Base-by-base conservation (phyloP, 2,888 invertebrate species). In the Volucella inanis region DNA sequence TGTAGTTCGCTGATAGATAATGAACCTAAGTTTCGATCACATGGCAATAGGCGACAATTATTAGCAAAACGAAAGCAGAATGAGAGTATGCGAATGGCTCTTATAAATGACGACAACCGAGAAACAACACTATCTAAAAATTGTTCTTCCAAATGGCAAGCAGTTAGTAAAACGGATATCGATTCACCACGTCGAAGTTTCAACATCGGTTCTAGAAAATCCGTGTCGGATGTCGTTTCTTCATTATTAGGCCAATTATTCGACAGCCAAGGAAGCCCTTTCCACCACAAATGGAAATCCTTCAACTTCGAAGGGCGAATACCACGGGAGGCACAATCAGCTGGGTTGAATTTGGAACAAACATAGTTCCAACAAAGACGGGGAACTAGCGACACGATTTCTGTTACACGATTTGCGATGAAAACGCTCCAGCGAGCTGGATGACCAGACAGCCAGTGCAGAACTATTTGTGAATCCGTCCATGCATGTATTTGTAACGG, bases 381-480 rank as follows among this genome's bases (percentile, higher is more conserved):
- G n/a, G n/a, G n/a, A n/a, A n/a, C n/a, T n/a, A n/a, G n/a, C n/a
- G n/a, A n/a, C n/a, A n/a, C n/a, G n/a, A n/a, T n/a, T n/a, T n/a
- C n/a, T n/a, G n/a, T n/a, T n/a, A n/a, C n/a, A n/a, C n/a, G n/a
- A n/a, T n/a, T n/a, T n/a, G n/a, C n/a, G n/a, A n/a, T n/a, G n/a
- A n/a, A n/a, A n/a, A n/a, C n/a, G n/a, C n/a, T n/a, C n/a, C n/a
- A n/a, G n/a, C n/a, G n/a, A n/a, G n/a, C n/a, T n/a, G n/a, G n/a
- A n/a, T n/a, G n/a, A n/a, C n/a, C n/a, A n/a, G n/a, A n/a, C 1
- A 88, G 14, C 88, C 89, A 89, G 10, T 85, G 52, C 10, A 88
- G 39, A 0, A 86, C 87, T 8, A 89, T 59, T 15, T 43, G 62
- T 72, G 83, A 76, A 45, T n/a, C n/a, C n/a, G n/a, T n/a, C n/a